A percentile compares a stretch with the other conserved stretches of the same genome.
These are phyloP conservation scores for Cryptoleucopteryx plumbea DNA, from an alignment of 2,113 vertebrate genomes.

Conservation along the genomic window DNA sequence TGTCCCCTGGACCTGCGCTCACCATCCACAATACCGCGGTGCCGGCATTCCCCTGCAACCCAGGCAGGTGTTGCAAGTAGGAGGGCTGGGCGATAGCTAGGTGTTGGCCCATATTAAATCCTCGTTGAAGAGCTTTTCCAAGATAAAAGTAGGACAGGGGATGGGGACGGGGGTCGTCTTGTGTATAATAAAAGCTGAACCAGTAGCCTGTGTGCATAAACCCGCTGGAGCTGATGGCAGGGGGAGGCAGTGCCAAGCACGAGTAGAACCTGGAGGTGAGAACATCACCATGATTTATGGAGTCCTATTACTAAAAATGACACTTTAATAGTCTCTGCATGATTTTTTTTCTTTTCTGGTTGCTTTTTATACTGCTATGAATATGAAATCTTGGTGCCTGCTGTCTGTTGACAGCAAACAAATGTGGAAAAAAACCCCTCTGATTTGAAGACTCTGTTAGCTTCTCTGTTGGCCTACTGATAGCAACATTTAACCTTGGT, in stretches of 20 bases:
- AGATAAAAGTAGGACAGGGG: background rate
- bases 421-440: background rate
- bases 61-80: no score
- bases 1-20: background rate
- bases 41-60: background rate
- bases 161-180: fast-evolving
- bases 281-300: slow-evolving; percentile 13
- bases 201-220: background rate
- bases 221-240: background rate
- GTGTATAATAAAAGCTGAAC: background rate
- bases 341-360: background rate
- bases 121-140: background rate
- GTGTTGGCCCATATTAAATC: background rate
- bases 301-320: background rate
- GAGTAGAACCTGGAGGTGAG: background rate
- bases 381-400: background rate
- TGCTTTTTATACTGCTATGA: background rate
- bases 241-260: background rate
- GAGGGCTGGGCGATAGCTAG: fast-evolving
- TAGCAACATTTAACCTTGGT: slow-evolving; percentile 17
- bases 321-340: slow-evolving; percentile 15
- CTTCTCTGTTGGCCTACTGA: background rate
- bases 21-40: fast-evolving
- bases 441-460: background rate
- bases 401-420: background rate